Evolutionary conservation across 2,797 vertebrate species (phyloP).

Genomic region (Cottoperca gobio): DNA sequence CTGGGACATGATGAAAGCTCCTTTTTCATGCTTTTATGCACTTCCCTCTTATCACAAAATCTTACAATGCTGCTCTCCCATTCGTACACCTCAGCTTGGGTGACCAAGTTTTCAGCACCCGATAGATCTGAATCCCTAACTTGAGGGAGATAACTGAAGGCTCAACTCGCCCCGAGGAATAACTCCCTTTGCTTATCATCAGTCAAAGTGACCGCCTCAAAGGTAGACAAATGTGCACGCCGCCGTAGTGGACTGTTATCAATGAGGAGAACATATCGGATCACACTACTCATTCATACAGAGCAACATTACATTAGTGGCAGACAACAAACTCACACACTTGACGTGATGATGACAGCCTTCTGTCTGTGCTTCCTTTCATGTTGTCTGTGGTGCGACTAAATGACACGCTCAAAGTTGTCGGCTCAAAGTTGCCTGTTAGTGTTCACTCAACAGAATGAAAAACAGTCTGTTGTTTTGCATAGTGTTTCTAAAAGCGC

Average conservation of each 20-base stretch:
- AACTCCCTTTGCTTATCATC: conserved; percentile 42
- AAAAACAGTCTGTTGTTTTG: conserved; percentile 21
- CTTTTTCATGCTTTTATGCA: conserved; percentile 39
- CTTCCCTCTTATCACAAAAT: conserved; percentile 54
- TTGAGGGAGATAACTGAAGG: conserved; percentile 19
- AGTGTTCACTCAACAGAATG: conserved; percentile 8
- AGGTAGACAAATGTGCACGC: conserved; percentile 27
- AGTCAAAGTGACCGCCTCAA: conserved; percentile 52
- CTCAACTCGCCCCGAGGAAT: conserved; percentile 48
- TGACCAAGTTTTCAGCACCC: conserved; percentile 48
- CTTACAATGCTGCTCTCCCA: conserved; percentile 34
- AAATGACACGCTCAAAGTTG: conserved; percentile 57
- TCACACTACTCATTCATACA: conserved; percentile 22
- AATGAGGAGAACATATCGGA: conserved; percentile 30
- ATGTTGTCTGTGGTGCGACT: conserved; percentile 32
- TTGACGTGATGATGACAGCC: conserved; percentile 46
- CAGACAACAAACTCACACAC: conserved; percentile 20
- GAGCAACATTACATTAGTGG: background rate
- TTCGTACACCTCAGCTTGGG: conserved; percentile 9
- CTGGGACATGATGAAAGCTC: conserved; percentile 40
- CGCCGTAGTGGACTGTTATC: conserved; percentile 8
- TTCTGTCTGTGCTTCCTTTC: conserved; percentile 32
- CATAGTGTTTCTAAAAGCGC: conserved; percentile 16
- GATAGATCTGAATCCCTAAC: conserved; percentile 42
- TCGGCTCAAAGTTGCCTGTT: conserved; percentile 42